Evolutionary conservation across 2,888 invertebrate genomes (phyloP).

Genomic region (Pogonocherus hispidulus): DNA sequence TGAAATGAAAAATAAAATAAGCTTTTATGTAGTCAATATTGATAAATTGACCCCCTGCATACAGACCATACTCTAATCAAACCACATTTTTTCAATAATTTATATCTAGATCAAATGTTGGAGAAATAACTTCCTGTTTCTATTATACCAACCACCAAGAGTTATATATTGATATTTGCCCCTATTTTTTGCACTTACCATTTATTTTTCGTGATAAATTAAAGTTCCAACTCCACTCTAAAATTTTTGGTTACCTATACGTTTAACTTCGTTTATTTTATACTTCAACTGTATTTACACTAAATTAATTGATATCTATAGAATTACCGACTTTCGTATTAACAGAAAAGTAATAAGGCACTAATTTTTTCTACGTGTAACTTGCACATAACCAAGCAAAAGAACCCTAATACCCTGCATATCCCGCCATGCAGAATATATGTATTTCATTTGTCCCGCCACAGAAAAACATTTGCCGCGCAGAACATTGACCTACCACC

Average conservation of each 20-base stretch:
- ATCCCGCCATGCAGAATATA: conserved; percentile 49
- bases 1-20: background rate
- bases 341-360: conserved; percentile 31
- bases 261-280: conserved; percentile 27
- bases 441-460: conserved; percentile 53
- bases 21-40: background rate
- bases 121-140: background rate
- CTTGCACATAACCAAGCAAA: conserved; percentile 55
- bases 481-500: conserved; percentile 39
- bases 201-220: conserved; percentile 32
- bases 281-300: background rate
- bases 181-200: conserved; percentile 33
- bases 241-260: conserved; percentile 39
- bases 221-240: conserved; percentile 20
- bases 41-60: conserved; percentile 33
- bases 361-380: conserved; percentile 54
- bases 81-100: conserved; percentile 17
- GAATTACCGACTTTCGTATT: conserved; percentile 21
- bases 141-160: background rate
- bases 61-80: conserved; percentile 3
- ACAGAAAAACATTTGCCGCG: conserved; percentile 51
- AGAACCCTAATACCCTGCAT: conserved; percentile 50
- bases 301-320: conserved; percentile 5
- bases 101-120: background rate
- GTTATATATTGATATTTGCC: conserved; percentile 8